Percentiles rank a stretch among this genome's conserved stretches.
Evolutionary conservation across 2,797 vertebrate species (phyloP).

Genomic region (Distichodus sexfasciatus): DNA sequence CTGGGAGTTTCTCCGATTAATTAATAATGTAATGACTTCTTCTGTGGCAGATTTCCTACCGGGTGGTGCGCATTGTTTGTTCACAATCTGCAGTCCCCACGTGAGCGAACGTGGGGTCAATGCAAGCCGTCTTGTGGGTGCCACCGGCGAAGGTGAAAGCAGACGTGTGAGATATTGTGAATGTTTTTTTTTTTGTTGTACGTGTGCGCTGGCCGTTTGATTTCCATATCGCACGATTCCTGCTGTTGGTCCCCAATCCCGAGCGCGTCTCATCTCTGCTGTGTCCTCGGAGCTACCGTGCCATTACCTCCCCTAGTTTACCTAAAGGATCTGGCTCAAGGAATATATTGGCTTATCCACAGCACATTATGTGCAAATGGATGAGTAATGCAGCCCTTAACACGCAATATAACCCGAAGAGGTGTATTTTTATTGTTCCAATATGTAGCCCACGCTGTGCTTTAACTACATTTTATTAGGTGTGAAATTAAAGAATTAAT

Average conservation of each 20-base stretch:
- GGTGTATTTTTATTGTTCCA: slow-evolving; percentile 57
- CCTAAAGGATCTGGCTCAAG: slow-evolving; percentile 45
- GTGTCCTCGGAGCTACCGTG: slow-evolving; percentile 38
- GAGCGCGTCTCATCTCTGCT: slow-evolving; percentile 38
- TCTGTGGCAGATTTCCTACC: slow-evolving; percentile 35
- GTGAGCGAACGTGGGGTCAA: neutral
- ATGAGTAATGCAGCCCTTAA: slow-evolving; percentile 50
- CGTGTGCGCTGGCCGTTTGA: neutral
- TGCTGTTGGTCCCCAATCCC: slow-evolving; percentile 13
- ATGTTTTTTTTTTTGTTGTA: neutral
- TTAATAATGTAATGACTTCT: slow-evolving; percentile 50
- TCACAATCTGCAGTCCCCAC: slow-evolving; percentile 20
- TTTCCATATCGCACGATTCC: slow-evolving; percentile 16
- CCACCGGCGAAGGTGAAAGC: neutral
- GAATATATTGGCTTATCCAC: slow-evolving; percentile 49
- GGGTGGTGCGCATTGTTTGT: slow-evolving; percentile 29
- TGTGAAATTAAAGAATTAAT: slow-evolving; percentile 76
- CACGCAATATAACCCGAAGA: slow-evolving; percentile 57
- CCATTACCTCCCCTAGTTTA: slow-evolving; percentile 48
- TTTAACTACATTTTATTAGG: slow-evolving; percentile 71
- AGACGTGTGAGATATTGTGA: slow-evolving; percentile 3
- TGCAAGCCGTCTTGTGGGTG: neutral
- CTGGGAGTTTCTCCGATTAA: slow-evolving; percentile 30
- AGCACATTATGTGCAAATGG: slow-evolving; percentile 47
- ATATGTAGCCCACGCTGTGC: slow-evolving; percentile 50